Evolutionary conservation across 2,888 invertebrate species (phyloP), one percentile per base, ranked within the genome.

Genomic region (Sminthurinus aureus): DNA sequence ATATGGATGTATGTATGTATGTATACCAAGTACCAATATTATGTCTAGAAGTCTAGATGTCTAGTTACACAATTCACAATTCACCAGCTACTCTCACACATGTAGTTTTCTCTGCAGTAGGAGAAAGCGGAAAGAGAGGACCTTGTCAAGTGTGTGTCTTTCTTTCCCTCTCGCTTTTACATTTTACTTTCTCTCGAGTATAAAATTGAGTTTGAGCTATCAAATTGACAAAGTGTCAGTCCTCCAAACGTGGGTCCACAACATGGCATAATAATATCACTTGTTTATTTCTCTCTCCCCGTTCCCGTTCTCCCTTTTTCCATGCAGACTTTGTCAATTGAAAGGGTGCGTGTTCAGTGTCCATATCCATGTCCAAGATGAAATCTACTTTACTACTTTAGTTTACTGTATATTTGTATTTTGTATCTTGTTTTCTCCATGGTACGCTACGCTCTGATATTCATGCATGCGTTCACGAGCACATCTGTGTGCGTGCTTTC

Each of bases 131-230:
- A 4, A 38, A 6, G 38, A 38, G 6, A 38, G 38, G 38, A 38
- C 38, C 38, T 38, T 38, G 38, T 38, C 3, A 38, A 38, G 38
- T 38, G 38, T 38, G 38, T 38, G 1, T 38, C 38, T 38, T 6
- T 1, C 38, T 6, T 38, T 38, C 38, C 38, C 38, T 6, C 6
- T 38, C 58, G 15, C n/a, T n/a, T n/a, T n/a, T n/a, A n/a, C n/a
- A n/a, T 58, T 58, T 58, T 13, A 58, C 13, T 15, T 58, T 58
- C 58, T 38, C 58, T 58, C 58, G 58, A 15, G 18, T 58, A 15
- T 18, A 69, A 69, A 69, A 69, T 69, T 69, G 67, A n/a, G 67
- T 69, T 69, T n/a, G 22, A 69, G 18, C 67, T n/a, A 69, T 69
- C 67, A 69, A 69, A 69, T 69, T 69, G 67, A 22, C 22, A 20